phyloP scores from a whole-genome alignment of 2,113 vertebrate species.

The Gulo gulo region DNA sequence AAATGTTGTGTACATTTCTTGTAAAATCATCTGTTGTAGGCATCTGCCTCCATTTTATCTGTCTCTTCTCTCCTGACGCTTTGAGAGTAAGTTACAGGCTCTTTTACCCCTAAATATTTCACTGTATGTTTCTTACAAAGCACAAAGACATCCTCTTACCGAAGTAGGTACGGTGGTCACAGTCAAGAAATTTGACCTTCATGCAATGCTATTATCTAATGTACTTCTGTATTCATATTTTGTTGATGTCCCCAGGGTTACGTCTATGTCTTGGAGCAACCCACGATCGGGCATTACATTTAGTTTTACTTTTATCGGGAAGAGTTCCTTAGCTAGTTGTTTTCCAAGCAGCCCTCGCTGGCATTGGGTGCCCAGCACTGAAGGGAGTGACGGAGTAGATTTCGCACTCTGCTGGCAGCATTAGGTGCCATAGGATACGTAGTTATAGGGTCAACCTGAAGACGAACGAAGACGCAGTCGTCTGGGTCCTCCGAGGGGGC shows the following conservation, averaged over 20 bases:
- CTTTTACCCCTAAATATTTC: not conserved
- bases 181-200: not conserved
- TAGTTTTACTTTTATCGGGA: not conserved
- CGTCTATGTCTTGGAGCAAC: not conserved
- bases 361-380: not conserved
- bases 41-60: not conserved
- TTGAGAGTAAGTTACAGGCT: not conserved
- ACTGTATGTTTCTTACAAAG: not conserved
- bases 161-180: not conserved
- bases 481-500: not conserved
- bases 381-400: not conserved
- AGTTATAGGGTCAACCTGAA: not conserved
- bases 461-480: not conserved
- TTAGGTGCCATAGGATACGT: fast-evolving
- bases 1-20: not conserved
- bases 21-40: not conserved
- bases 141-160: not conserved
- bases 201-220: not conserved
- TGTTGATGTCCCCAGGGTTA: not conserved
- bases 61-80: not conserved
- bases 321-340: no score
- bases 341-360: not conserved
- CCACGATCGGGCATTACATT: not conserved
- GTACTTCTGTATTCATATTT: not conserved
- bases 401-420: fast-evolving